A percentile compares a stretch with the other conserved stretches of the same genome.
Evolutionary conservation across 2,113 vertebrate species (phyloP).

Genomic region (Coreoperca whiteheadi): DNA sequence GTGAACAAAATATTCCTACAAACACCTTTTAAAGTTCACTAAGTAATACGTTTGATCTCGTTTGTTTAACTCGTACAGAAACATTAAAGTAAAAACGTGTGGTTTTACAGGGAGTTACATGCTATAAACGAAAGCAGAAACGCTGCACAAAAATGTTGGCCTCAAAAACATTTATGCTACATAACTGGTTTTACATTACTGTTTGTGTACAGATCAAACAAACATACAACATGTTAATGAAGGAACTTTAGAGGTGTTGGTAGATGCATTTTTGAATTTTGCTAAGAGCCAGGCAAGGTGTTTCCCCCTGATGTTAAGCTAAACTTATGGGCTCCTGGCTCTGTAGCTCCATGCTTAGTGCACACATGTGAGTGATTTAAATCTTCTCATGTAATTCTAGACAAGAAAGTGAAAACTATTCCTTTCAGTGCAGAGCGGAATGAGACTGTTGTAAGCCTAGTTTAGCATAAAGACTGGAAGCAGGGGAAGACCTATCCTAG

Average conservation of each 20-base stretch:
- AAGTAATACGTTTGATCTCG: neutral
- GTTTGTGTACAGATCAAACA: neutral
- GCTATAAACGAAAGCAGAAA: neutral
- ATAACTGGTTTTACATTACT: neutral
- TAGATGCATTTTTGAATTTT: neutral
- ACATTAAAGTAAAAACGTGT: too few species aligned
- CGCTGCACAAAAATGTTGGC: neutral
- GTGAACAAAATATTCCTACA: neutral
- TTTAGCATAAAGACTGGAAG: neutral
- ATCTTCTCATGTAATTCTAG: neutral
- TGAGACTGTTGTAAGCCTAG: neutral
- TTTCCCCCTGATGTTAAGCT: neutral
- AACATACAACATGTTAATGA: neutral
- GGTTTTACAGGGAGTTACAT: neutral
- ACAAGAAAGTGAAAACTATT: neutral
- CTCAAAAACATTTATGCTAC: neutral
- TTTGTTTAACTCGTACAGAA: neutral
- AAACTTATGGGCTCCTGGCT: neutral
- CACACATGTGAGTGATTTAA: neutral
- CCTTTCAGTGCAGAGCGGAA: neutral
- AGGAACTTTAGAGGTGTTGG: neutral
- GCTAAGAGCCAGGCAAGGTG: neutral
- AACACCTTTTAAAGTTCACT: neutral
- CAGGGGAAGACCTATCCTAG: neutral
- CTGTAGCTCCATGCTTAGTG: neutral